Conservation (phyloP, 1,140 invertebrate genomes). For the Papilio machaon region DNA sequence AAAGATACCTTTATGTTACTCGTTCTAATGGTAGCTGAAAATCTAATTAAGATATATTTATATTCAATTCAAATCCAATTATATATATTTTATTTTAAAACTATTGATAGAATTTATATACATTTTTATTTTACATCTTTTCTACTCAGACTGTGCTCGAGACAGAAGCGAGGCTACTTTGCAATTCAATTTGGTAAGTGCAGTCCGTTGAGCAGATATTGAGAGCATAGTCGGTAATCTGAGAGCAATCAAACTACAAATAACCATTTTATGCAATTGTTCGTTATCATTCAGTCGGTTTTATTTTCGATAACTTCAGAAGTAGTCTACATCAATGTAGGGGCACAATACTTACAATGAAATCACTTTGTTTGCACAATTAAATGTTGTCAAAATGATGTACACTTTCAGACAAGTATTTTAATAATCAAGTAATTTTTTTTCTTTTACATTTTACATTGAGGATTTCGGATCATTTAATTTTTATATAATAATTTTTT, state of each 20-base stretch:
- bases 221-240: not conserved
- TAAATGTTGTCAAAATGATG: too few species aligned
- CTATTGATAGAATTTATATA: not conserved
- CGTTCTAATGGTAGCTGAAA: not conserved
- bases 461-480: too few species aligned
- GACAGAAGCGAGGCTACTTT: not conserved
- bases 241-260: not conserved
- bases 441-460: too few species aligned
- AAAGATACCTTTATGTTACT: slow-evolving; percentile 7
- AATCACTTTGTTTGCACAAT: too few species aligned
- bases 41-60: not conserved
- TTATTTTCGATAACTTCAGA: not conserved
- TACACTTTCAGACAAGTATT: too few species aligned
- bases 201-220: not conserved
- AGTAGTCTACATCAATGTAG: too few species aligned
- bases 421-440: too few species aligned
- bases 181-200: slow-evolving; percentile 11
- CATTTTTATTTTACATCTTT: not conserved
- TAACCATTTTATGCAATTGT: not conserved
- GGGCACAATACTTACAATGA: too few species aligned
- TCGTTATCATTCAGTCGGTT: not conserved
- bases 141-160: not conserved
- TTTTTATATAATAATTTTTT: too few species aligned
- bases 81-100: not conserved
- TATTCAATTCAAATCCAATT: too few species aligned